A percentile compares a stretch with the other conserved stretches of the same genome.
phyloP scores from a whole-genome alignment of 1,140 invertebrate species.

The Papilio glaucus region DNA sequence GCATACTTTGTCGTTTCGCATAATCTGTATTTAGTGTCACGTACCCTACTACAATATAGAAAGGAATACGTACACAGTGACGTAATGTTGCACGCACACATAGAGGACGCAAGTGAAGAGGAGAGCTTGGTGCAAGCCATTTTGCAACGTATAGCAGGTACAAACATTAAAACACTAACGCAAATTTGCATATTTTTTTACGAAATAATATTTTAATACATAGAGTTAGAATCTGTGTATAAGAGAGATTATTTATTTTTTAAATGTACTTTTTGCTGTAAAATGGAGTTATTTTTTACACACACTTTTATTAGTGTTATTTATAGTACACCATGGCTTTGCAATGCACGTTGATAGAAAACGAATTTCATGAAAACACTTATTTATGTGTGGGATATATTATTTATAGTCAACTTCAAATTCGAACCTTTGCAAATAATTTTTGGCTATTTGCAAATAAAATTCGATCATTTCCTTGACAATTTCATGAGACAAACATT shows the following conservation, averaged over 20 bases:
- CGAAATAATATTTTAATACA: neutral
- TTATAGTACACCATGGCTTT: neutral
- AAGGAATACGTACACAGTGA: conserved; percentile 42
- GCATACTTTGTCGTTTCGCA: neutral
- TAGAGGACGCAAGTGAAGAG: conserved; percentile 66
- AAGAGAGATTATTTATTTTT: too few relatives aligned
- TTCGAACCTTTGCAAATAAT: too few relatives aligned
- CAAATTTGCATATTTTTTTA: neutral
- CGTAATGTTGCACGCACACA: conserved; percentile 60
- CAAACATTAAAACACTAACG: conserved; percentile 28
- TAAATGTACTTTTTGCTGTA: neutral
- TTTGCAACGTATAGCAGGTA: conserved; percentile 75
- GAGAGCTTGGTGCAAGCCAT: conserved; percentile 72
- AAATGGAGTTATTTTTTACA: neutral
- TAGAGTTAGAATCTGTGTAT: too few relatives aligned
- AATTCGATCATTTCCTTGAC: too few relatives aligned
- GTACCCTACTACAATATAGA: conserved; percentile 38
- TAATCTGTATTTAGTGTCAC: conserved; percentile 25
- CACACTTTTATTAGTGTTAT: neutral
- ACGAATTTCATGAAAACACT: neutral
- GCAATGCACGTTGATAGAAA: neutral
- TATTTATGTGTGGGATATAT: neutral
- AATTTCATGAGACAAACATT: too few relatives aligned
- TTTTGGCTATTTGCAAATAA: too few relatives aligned
- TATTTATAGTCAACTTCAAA: too few relatives aligned